Base-by-base conservation (phyloP, 30 jellyfish, hydroid and myxozoan species). In the Pseudorhiza aurosa region DNA sequence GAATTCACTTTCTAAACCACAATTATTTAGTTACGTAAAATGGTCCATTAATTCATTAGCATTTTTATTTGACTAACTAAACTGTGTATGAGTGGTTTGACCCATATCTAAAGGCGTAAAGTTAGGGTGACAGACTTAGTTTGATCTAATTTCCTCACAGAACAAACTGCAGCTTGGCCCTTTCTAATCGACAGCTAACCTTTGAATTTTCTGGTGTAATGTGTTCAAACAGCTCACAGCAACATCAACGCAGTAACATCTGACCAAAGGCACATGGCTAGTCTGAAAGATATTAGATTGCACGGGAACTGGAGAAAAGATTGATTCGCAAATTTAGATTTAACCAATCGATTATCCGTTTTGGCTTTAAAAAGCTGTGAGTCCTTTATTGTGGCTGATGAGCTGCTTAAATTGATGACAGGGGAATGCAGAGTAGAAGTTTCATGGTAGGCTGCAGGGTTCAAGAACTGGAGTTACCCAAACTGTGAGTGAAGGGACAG, bases 281-380 rank as follows among this genome's bases (percentile, higher is more conserved):
- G n/a, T n/a, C n/a, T n/a, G n/a, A n/a, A n/a, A n/a, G 12, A 12
- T 39, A 7, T 39, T 5, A 12, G 50, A 39, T 39, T 39, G 7
- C 50, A 39, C 50, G 10, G 7, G 50, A 39, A 12, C 50, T 5
- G 12, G 12, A 7, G 50, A 7, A 39, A 39, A 39, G 50, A 39
- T 12, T 39, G 50, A 39, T 39, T 39, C 12, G 12, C 12, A 39
- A 39, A 39, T 39, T 5, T 39, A 7, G 12, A 39, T 5, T 12
- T 12, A 28, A 32, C 70, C 37, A 19, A 2, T 56, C 70, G 70
- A 56, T 56, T 56, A 56, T 17, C 70, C 70, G 14, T 28, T n/a
- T 39, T 56, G 70, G 70, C 10, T 56, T 56, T 17, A 56, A 7
- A 22, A 4, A 25, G 14, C 70, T 56, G 70, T 25, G 70, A 56